Base-by-base conservation (phyloP, 2,113 vertebrate genomes). In the Echinops telfairi region DNA sequence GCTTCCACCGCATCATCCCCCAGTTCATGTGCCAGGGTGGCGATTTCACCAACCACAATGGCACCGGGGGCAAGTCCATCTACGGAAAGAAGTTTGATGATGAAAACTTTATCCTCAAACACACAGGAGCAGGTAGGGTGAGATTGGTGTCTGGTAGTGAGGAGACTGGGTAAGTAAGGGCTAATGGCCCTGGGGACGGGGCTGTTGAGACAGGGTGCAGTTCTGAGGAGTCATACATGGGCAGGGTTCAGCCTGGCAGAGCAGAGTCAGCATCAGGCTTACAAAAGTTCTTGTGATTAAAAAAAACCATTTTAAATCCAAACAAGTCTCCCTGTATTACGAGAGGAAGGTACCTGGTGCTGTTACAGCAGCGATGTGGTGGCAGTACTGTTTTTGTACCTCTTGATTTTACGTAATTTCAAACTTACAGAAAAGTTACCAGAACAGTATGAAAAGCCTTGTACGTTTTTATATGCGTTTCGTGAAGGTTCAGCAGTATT, bases 1-100 rank as follows among this genome's bases (percentile, higher is more conserved):
- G 99, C 97, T 99, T 99, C 95, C 99, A 99, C 96, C 98, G 99
- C 7, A 75, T 99, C 97, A 99, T 99, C 92, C 99, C 99, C 36
- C 99, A 99, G 98, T 99, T 99, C 96, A 99, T 99, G 99, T 99
- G 99, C 96, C 99, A 99, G 97, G 99, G 98, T 0, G 99, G 99
- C 0, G 99, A 99, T 85, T 99, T 99, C 98, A 99, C 99, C 95
- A 99, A 99, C 97, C 99, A 99, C 98, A 99, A 99, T 0, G 99
- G 99, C 98, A 99, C 99, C 0, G 99, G 99, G 0, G 99, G 99
- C 62, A 99, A 99, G 95, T 99, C 99, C 66, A 99, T 99, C 98
- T 99, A 99, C 0, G 99, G 99, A 5, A 98, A 97, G 95, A 99
- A 99, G 97, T 99, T 99, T 79, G 99, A 99, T 1, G 99, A 99